phyloP scores from a whole-genome alignment of 2,888 invertebrate species.

The Microchrysa polita region DNA sequence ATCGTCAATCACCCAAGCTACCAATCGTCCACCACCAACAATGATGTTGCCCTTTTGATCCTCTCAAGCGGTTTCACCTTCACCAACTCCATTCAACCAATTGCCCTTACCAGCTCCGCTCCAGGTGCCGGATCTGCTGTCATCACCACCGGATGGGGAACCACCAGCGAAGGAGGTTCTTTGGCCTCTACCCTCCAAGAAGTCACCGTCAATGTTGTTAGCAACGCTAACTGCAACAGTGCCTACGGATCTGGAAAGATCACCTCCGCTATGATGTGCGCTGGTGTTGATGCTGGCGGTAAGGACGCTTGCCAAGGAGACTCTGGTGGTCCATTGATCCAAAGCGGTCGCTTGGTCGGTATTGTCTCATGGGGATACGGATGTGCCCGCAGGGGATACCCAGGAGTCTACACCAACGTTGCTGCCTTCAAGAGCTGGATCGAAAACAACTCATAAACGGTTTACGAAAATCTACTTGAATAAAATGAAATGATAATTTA shows the following conservation, averaged over 20 bases:
- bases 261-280: constrained; percentile 58
- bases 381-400: constrained; percentile 51
- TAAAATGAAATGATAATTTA: too few species aligned
- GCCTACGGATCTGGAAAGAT: constrained; percentile 53
- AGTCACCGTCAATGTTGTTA: constrained; percentile 55
- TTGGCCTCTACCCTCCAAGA: constrained; percentile 54
- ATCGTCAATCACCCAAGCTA: constrained; percentile 69
- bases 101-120: constrained; percentile 66
- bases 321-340: constrained; percentile 24
- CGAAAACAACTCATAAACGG: constrained; percentile 10
- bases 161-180: constrained; percentile 49
- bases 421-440: constrained; percentile 13
- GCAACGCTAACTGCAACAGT: constrained; percentile 53
- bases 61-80: constrained; percentile 67
- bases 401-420: constrained; percentile 52
- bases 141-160: constrained; percentile 59
- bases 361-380: constrained; percentile 54
- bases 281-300: constrained; percentile 56
- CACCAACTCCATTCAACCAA: constrained; percentile 67
- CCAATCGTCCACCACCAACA: constrained; percentile 65
- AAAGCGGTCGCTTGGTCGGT: constrained; percentile 53
- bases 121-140: constrained; percentile 55
- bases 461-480: neutral
- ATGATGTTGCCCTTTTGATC: constrained; percentile 70
- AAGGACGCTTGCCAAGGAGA: constrained; percentile 54